phyloP scores from a whole-genome alignment of 2,797 vertebrate genomes.

The Typhlichthys subterraneus region DNA sequence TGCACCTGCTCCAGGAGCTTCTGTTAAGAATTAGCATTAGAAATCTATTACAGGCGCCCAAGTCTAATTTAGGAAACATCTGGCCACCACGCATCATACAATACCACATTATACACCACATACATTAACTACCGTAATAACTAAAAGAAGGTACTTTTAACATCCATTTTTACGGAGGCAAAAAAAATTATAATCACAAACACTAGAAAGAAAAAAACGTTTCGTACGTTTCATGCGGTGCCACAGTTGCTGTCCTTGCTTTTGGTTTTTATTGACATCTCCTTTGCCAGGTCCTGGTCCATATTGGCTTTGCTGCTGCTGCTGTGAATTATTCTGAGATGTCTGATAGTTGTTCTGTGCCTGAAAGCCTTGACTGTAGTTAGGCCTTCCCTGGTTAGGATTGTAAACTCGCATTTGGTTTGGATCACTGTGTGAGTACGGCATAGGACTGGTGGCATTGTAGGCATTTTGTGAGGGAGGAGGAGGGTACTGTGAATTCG shows the following conservation, averaged over 20 bases:
- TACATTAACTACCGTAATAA: too few relatives aligned
- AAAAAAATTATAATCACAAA: not conserved
- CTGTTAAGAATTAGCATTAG: slow-evolving; percentile 56
- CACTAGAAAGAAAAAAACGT: not conserved
- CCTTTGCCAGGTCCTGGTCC: slow-evolving; percentile 62
- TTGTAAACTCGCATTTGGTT: slow-evolving; percentile 72
- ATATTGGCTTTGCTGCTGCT: slow-evolving; percentile 67
- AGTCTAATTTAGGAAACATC: too few relatives aligned
- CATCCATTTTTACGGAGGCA: not conserved
- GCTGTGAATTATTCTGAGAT: slow-evolving; percentile 63
- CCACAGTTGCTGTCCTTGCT: slow-evolving; percentile 87
- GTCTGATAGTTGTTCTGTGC: slow-evolving; percentile 67
- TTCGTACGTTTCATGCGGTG: slow-evolving; percentile 88
- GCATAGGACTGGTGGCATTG: slow-evolving; percentile 64
- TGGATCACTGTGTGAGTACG: slow-evolving; percentile 70
- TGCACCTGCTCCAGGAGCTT: slow-evolving; percentile 83
- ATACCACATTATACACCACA: too few relatives aligned
- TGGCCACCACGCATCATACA: too few relatives aligned
- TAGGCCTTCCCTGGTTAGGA: slow-evolving; percentile 71
- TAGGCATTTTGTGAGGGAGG: slow-evolving; percentile 71
- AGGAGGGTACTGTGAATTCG: slow-evolving; percentile 72
- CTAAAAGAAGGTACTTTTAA: too few relatives aligned
- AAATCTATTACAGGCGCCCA: not conserved
- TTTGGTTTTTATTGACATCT: slow-evolving; percentile 80
- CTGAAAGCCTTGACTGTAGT: slow-evolving; percentile 73